Evolutionary conservation across 2,797 vertebrate genomes (phyloP), one percentile per base, ranked within the genome.

Genomic region (Sarcophilus harrisii): DNA sequence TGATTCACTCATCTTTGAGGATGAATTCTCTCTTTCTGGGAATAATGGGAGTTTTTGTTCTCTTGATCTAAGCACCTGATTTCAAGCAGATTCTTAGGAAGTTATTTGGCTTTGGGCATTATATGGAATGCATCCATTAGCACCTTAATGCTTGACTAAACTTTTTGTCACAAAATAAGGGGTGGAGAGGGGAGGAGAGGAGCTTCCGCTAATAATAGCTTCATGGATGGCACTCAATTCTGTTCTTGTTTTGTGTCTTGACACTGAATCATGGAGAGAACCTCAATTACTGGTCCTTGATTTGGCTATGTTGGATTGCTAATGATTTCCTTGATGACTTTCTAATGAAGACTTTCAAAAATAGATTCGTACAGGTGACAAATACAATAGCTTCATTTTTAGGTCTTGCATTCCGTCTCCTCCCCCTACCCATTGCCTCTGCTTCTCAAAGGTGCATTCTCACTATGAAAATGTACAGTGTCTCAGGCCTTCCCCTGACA

Each of bases 231-330:
- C 57, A 29, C 66, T 90, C 91, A 59, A 58, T 93, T 94, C 30
- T 57, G 58, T 89, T 97, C 58, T 95, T 90, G 28, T 62, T 49
- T 81, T 73, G 30, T 55, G 0, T 57, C 27, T 58, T 57, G 92
- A 93, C 49, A 29, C 21, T 49, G 52, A 94, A 73, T 91, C 52
- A 66, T 57, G 28, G 57, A 91, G 58, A 94, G 16, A 62, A 95
- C 91, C 60, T 14, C 87, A 89, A 0, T 93, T 92, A 95, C 58
- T 92, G 32, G 93, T 21, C 0, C 38, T 11, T 93, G 38, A 57
- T 93, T 98, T 91, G n/a, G 96, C 90, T 54, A 8, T 97, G 81
- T 52, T 57, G 27, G 58, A 52, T 95, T 97, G 59, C 91, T 93
- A 87, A 81, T 96, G 91, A 93, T 92, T 89, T 27, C 5, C 96